Evolutionary conservation across 2,888 invertebrate species (phyloP).

Genomic region (Clepsis dumicolana): DNA sequence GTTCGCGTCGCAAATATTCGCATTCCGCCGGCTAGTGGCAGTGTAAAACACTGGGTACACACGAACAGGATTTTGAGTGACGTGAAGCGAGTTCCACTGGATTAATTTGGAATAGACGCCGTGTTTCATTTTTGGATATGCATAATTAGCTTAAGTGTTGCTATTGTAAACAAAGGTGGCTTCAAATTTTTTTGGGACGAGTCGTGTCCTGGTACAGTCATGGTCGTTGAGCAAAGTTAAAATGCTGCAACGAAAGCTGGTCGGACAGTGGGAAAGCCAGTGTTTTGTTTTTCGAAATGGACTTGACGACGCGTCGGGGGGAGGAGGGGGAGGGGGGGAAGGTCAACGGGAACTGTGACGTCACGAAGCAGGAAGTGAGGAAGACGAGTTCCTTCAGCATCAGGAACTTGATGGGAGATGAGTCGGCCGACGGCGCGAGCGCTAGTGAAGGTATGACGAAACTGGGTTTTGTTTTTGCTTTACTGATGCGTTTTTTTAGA

Average conservation of each 20-base stretch:
- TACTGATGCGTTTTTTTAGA: too few relatives aligned
- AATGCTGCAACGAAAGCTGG: conserved; percentile 48
- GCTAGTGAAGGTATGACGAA: conserved; percentile 69
- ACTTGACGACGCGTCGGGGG: conserved; percentile 80
- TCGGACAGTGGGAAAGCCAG: conserved; percentile 45
- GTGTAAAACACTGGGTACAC: conserved; percentile 24
- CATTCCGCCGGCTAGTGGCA: conserved; percentile 34
- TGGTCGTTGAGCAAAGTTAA: conserved; percentile 41
- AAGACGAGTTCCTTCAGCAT: conserved; percentile 79
- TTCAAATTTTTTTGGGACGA: not conserved
- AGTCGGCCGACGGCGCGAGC: conserved; percentile 67
- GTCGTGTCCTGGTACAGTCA: not conserved
- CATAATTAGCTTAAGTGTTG: not conserved
- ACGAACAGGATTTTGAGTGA: conserved; percentile 32
- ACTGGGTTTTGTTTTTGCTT: too few relatives aligned
- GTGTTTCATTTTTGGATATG: not conserved
- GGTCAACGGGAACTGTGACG: conserved; percentile 66
- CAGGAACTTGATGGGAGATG: conserved; percentile 76
- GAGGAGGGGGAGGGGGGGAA: conserved; percentile 67
- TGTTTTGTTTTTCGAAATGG: conserved; percentile 69
- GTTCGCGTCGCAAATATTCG: conserved; percentile 60
- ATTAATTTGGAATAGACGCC: conserved; percentile 17
- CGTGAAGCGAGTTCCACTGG: conserved; percentile 20
- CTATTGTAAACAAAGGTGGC: not conserved
- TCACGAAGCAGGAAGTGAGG: conserved; percentile 64